phyloP scores from a whole-genome alignment of 53 echinoderm and acorn worm species.

The Crossaster papposus region DNA sequence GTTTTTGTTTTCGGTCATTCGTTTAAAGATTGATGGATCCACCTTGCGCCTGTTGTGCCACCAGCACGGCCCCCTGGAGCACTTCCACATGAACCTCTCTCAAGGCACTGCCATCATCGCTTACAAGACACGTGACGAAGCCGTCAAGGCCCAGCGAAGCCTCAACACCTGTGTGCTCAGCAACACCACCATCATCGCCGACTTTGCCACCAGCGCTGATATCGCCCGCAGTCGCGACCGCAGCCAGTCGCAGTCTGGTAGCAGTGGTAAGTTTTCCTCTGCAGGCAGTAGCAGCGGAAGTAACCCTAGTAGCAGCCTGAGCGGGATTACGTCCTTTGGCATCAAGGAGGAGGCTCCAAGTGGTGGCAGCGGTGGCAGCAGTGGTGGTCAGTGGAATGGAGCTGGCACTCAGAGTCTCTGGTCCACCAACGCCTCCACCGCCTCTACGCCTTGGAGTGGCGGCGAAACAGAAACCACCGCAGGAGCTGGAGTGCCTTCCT shows the following conservation, averaged over 20 bases:
- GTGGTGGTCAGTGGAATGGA: constrained; percentile 61
- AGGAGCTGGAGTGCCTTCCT: constrained; percentile 49
- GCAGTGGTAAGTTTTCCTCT: constrained; percentile 57
- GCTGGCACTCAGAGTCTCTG: constrained; percentile 67
- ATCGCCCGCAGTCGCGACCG: constrained; percentile 76
- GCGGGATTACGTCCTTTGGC: constrained; percentile 43
- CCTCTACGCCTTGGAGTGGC: constrained; percentile 37
- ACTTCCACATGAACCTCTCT: constrained; percentile 88
- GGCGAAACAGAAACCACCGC: constrained; percentile 51
- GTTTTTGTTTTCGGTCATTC: constrained; percentile 34
- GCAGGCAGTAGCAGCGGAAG: constrained; percentile 41
- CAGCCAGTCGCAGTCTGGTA: constrained; percentile 85
- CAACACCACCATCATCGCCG: constrained; percentile 73
- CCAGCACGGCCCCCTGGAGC: constrained; percentile 86
- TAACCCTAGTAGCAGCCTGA: constrained; percentile 41
- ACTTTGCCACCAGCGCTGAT: constrained; percentile 74
- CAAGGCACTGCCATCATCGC: constrained; percentile 90
- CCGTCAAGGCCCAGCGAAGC: constrained; percentile 78
- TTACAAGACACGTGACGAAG: constrained; percentile 86
- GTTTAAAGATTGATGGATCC: constrained; percentile 63
- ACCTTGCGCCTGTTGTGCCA: constrained; percentile 84
- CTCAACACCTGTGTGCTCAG: constrained; percentile 72
- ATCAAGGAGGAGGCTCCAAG: constrained; percentile 42
- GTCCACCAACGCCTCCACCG: constrained; percentile 75
- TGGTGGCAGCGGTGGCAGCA: constrained; percentile 4